These are phyloP conservation scores for Coryphaenoides rupestris DNA, from an alignment of 2,113 vertebrate genomes.

Conservation along the genomic window DNA sequence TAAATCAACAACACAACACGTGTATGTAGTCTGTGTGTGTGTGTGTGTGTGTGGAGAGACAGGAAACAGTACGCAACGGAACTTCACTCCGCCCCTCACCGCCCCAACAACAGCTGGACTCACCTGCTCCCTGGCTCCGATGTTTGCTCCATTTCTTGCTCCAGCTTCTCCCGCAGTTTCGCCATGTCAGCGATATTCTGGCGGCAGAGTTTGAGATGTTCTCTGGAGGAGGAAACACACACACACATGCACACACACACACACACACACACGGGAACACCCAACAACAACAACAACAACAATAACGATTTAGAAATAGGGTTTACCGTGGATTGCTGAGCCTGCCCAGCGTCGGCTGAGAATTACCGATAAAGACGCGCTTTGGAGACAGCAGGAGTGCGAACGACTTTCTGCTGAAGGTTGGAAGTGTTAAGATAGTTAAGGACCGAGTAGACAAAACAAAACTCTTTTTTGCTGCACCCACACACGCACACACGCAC, in stretches of 20 bases:
- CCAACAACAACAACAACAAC: too few relatives aligned
- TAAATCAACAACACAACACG: neutral
- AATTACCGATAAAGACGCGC: too few relatives aligned
- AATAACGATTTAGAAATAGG: too few relatives aligned
- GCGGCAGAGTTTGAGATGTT: slow-evolving; percentile 69
- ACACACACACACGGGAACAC: too few relatives aligned
- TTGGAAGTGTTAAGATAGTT: too few relatives aligned
- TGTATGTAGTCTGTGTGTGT: too few relatives aligned
- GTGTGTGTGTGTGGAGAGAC: slow-evolving; percentile 1
- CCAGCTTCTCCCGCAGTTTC: slow-evolving; percentile 68
- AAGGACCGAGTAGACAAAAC: too few relatives aligned
- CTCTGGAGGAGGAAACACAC: slow-evolving; percentile 41
- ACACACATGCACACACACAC: slow-evolving; percentile 19
- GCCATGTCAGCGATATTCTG: slow-evolving; percentile 60
- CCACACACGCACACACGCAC: slow-evolving; percentile 18
- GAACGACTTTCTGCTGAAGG: too few relatives aligned
- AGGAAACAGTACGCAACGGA: slow-evolving; percentile 1
- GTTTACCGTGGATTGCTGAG: too few relatives aligned
- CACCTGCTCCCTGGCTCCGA: slow-evolving; percentile 73
- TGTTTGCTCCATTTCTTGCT: slow-evolving; percentile 63
- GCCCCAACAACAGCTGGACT: slow-evolving; percentile 27
- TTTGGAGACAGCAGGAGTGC: too few relatives aligned
- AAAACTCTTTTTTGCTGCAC: too few relatives aligned
- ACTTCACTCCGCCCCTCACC: neutral
- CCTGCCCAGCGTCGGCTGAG: too few relatives aligned